Evolutionary conservation across 2,113 vertebrate genomes (phyloP).

Genomic region (Tychaedon coryphoeus): DNA sequence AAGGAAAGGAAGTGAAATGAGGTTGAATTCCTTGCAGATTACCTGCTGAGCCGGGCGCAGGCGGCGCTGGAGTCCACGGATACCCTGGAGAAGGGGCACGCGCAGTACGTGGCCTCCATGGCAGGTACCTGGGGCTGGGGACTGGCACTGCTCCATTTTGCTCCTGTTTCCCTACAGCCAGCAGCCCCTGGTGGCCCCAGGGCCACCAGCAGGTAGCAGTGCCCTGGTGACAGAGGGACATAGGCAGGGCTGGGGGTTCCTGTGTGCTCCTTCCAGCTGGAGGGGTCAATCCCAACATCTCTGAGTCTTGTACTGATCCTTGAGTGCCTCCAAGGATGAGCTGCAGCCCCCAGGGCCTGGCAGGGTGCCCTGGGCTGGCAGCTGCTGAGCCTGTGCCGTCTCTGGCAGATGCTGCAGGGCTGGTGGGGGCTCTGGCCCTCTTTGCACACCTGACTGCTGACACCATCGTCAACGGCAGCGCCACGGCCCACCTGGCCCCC

Average conservation of each 20-base stretch:
- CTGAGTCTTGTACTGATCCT: background rate
- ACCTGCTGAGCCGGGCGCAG: constrained; percentile 88
- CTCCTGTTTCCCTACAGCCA: background rate
- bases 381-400: background rate
- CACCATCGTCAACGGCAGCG: constrained; percentile 87
- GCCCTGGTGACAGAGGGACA: background rate
- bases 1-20: background rate
- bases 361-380: background rate
- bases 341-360: background rate
- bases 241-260: accelerated
- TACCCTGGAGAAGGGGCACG: constrained; percentile 81
- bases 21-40: constrained; percentile 75
- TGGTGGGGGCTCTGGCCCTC: constrained; percentile 86
- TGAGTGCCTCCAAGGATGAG: accelerated
- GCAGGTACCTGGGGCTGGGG: constrained; percentile 73
- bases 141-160: background rate
- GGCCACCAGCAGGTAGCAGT: background rate
- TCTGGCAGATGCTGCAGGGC: constrained; percentile 78
- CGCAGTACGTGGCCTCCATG: constrained; percentile 81
- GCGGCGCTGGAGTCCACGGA: constrained; percentile 81
- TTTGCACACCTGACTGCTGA: constrained; percentile 89
- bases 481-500: constrained; percentile 91
- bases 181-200: accelerated
- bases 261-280: accelerated
- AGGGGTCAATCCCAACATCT: background rate